Evolutionary conservation across 2,113 vertebrate genomes (phyloP).

Genomic region (Cricetomys ansorgei): DNA sequence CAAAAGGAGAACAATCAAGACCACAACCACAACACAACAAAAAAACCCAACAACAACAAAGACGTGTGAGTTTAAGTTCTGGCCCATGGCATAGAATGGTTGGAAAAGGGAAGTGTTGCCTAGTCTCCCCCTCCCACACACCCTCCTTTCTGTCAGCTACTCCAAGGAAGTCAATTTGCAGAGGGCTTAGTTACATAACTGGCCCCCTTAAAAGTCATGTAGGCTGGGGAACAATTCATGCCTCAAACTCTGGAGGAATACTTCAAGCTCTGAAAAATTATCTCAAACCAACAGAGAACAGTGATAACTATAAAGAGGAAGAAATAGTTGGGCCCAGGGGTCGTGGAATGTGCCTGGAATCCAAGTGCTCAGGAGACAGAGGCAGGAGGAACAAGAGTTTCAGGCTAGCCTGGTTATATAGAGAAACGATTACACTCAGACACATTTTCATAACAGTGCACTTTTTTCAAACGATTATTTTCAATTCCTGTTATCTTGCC

Average conservation of each 20-base stretch:
- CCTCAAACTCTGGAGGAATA: not conserved
- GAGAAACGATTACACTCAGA: not conserved
- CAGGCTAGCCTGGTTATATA: not conserved
- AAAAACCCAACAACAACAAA: not conserved
- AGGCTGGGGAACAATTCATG: not conserved
- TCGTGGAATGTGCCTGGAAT: not conserved
- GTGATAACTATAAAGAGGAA: not conserved
- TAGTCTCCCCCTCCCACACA: accelerated
- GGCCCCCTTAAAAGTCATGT: not conserved
- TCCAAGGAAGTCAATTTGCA: not conserved
- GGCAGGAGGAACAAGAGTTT: not conserved
- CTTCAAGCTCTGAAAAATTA: not conserved
- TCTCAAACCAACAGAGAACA: not conserved
- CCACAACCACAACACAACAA: not conserved
- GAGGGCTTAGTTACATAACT: not conserved
- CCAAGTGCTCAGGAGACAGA: not conserved
- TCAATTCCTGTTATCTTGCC: not conserved
- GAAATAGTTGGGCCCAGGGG: not conserved
- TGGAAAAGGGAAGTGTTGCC: not conserved
- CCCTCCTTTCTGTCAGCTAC: not conserved
- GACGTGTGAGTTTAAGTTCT: not conserved
- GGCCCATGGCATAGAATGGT: not conserved
- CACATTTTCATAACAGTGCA: not conserved
- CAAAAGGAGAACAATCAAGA: not conserved
- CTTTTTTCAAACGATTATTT: not conserved